Base-by-base conservation (phyloP, 2,113 vertebrate genomes). In the Tachycineta bicolor region DNA sequence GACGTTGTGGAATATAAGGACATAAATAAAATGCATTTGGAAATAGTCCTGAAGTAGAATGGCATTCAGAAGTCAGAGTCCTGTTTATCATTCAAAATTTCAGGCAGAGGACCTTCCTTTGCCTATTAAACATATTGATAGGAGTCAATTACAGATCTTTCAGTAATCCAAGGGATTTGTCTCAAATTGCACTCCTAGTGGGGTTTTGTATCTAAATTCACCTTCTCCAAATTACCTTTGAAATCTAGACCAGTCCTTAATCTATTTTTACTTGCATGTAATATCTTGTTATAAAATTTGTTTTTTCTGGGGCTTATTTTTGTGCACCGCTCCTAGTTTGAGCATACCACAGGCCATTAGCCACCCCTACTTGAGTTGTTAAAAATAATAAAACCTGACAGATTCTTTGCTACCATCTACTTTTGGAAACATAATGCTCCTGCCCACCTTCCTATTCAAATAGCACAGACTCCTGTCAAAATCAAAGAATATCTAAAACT, bases 231-330 rank as follows among this genome's bases (percentile, higher is more conserved):
- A 89, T 31, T 37, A 74, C 15, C 22, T 67, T 65, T 83, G 47
- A 81, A 83, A 83, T 41, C 20, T 44, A 73, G 41, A 56, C 19
- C 9, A 31, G 20, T 58, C 20, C 43, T 62, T 70, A 86, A 69
- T 87, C 13, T 2, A 19, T 70, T 89, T 84, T 76, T 25, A 65
- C 9, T 63, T 82, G 13, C 20, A 59, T 53, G 9, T 34, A 80
- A 7, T 41, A 49, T 12, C 31, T 83, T 55, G 10, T 33, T 62
- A 59, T 44, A 76, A 79, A 29, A 0, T 17, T 56, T 0, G 0
- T 18, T 67, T 10, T 39, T 92, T 79, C 58, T 90, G 39, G 16
- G 33, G 23, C 53, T 79, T 10, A 24, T 79, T 85, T 90, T 85
- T 90, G 53, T 80, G 24, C 59, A 43, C 43, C 68, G 24, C 18